Evolutionary conservation across 2,113 vertebrate species (phyloP).

Genomic region (Seriola rivoliana): DNA sequence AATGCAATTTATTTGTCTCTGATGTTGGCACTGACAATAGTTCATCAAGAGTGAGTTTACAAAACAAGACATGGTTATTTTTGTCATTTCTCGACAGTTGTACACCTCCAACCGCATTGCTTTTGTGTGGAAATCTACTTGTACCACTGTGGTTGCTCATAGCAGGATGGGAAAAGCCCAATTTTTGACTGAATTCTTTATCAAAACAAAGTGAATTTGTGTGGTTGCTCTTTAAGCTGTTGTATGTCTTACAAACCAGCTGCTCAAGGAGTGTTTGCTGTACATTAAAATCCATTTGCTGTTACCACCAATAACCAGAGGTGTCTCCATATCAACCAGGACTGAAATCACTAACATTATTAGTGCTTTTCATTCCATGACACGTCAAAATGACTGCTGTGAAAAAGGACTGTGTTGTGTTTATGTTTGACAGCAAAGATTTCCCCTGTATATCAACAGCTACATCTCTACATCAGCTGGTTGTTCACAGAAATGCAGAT

Average conservation of each 20-base stretch:
- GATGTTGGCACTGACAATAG: neutral
- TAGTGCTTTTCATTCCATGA: conserved; percentile 1
- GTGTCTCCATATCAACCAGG: conserved; percentile 2
- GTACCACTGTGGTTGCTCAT: neutral
- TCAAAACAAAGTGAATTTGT: neutral
- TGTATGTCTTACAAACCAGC: neutral
- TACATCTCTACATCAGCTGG: neutral
- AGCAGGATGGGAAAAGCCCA: neutral
- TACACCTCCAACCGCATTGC: neutral
- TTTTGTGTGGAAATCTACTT: neutral
- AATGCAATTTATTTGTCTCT: neutral
- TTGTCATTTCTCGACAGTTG: neutral
- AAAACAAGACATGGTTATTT: neutral
- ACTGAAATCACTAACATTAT: neutral
- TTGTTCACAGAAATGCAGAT: conserved; percentile 8
- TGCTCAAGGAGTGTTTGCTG: neutral
- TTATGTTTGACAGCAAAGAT: conserved; percentile 8
- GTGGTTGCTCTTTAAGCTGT: neutral
- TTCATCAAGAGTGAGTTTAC: neutral
- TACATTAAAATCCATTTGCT: neutral
- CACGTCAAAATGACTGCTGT: neutral
- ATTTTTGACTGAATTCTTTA: neutral
- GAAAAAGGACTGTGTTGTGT: neutral
- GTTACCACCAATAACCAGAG: neutral
- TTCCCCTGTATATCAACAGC: neutral